A percentile compares a stretch with the other conserved stretches of the same genome.
phyloP scores from a whole-genome alignment of 2,888 invertebrate species.

The Phymatocera aterrima region DNA sequence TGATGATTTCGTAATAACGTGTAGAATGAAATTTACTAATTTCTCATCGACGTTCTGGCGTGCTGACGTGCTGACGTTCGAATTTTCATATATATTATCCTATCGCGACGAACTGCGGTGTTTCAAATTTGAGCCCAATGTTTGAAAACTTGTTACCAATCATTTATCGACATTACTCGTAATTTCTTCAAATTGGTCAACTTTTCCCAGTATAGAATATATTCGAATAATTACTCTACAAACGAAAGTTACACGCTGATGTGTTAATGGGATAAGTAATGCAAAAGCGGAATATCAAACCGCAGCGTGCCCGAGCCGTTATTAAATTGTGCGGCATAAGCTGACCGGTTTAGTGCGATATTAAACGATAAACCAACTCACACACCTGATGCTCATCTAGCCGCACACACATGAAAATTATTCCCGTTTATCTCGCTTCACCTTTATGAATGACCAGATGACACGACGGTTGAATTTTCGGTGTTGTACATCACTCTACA shows the following conservation, averaged over 20 bases:
- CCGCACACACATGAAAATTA: neutral
- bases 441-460: conserved; percentile 9
- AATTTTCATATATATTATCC: too few species aligned
- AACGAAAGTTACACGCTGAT: conserved; percentile 3
- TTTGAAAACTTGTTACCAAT: too few species aligned
- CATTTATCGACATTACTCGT: too few species aligned
- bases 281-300: neutral
- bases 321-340: neutral
- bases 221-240: conserved; percentile 1
- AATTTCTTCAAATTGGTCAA: neutral
- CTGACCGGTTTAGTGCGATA: neutral
- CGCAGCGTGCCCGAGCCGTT: neutral
- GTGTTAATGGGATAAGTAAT: conserved; percentile 4
- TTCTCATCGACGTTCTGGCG: too few species aligned
- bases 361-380: conserved; percentile 22
- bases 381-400: neutral
- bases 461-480: neutral
- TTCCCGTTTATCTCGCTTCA: neutral
- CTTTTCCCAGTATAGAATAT: neutral
- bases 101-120: too few species aligned
- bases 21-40: too few species aligned
- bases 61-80: too few species aligned
- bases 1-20: too few species aligned
- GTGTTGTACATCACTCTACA: neutral
- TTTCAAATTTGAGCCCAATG: too few species aligned